phyloP scores from a whole-genome alignment of 2,888 invertebrate species.

The Tenthredo livida region DNA sequence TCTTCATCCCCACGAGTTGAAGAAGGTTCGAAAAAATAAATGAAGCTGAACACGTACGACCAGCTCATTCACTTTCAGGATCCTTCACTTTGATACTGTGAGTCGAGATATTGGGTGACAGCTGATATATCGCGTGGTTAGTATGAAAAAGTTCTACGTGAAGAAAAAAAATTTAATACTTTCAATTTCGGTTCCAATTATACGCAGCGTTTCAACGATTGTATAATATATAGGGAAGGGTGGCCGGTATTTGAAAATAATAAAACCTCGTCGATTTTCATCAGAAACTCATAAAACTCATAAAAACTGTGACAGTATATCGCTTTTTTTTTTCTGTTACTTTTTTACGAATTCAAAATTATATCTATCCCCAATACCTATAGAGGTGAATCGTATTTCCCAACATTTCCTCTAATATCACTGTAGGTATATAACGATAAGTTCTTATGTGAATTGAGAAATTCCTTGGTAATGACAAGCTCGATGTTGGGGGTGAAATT shows the following conservation, averaged over 20 bases:
- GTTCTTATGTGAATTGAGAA: background rate
- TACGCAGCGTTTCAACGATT: background rate
- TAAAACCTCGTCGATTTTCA: background rate
- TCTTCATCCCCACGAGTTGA: background rate
- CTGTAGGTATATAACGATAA: background rate
- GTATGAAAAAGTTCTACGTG: background rate
- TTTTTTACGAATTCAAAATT: background rate
- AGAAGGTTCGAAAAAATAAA: background rate
- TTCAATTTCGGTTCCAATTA: slow-evolving; percentile 11
- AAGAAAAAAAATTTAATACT: background rate
- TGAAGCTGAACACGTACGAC: slow-evolving; percentile 19
- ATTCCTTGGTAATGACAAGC: background rate
- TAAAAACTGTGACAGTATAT: too few species aligned
- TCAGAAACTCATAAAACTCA: background rate
- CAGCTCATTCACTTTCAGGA: slow-evolving; percentile 18
- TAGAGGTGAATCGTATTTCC: background rate
- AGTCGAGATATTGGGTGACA: background rate
- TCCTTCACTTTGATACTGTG: slow-evolving; percentile 12
- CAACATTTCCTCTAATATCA: background rate
- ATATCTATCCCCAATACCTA: background rate
- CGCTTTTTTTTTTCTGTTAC: background rate
- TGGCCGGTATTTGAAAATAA: background rate
- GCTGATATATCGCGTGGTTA: slow-evolving; percentile 27
- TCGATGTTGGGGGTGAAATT: background rate
- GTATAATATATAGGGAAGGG: background rate